Evolutionary conservation across 2,113 vertebrate genomes (phyloP), one percentile per base, ranked within the genome.

Genomic region (Prolemur simus): DNA sequence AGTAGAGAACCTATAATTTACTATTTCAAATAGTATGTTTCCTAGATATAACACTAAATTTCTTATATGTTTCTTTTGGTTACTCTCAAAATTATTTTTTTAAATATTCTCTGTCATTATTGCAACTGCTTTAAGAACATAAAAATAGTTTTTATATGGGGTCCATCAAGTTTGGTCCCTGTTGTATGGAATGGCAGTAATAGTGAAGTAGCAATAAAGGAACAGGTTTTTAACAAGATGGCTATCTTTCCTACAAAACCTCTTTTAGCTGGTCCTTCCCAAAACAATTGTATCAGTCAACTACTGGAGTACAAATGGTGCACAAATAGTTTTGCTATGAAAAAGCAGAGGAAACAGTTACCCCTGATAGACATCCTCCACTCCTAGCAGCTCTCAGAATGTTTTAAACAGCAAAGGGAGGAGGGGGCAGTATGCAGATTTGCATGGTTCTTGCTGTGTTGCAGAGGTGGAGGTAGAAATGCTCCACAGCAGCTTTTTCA

Each of bases 1-100:
- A 92, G 39, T 54, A 60, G 66, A 71, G 66, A 92, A 71, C n/a
- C 52, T 85, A 86, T 89, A 71, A 89, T 82, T 88, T 93, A 60
- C 23, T 85, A 39, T 84, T 95, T 87, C 34, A 81, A 83, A 94
- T 15, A 39, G 20, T 34, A 13, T 77, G 18, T 88, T 76, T 91
- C 49, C 71, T 84, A 88, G 8, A 91, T 37, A 9, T 74, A 68
- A 93, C 21, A 88, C 87, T 78, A 88, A 80, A 14, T 88, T 93
- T 63, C 25, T 68, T 88, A 37, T 60, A 15, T 32, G 15, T 69
- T 93, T 95, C 18, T 77, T 87, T 63, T 49, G 47, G 13, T 90
- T 91, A 78, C 47, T 68, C 23, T 95, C 54, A 52, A 77, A 89
- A 89, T 52, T 11, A 17, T 17, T 77, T 87, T 87, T 95, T 84